These are phyloP conservation scores for Hemistola chrysoprasaria DNA, from an alignment of 2,888 invertebrate genomes.

Conservation along the genomic window DNA sequence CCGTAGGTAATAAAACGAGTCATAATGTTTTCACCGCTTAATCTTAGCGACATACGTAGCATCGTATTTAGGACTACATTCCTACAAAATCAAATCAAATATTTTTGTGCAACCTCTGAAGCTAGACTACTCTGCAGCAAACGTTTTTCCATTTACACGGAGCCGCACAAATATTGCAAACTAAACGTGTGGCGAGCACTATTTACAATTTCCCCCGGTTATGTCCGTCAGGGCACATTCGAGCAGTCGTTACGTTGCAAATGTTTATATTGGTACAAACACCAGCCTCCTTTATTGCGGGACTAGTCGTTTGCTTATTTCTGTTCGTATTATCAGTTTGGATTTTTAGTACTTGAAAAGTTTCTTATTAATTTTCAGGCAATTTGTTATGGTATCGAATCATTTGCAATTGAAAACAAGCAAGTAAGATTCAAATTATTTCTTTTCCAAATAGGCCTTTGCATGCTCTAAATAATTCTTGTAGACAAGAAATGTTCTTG, in stretches of 20 bases:
- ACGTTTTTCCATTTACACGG: slow-evolving; percentile 76
- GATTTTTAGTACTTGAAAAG: not conserved
- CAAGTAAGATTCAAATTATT: too few relatives aligned
- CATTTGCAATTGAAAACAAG: too few relatives aligned
- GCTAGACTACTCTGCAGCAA: slow-evolving; percentile 31
- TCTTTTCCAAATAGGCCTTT: too few relatives aligned
- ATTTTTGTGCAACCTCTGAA: slow-evolving; percentile 34
- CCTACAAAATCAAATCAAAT: not conserved
- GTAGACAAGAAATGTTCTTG: too few relatives aligned
- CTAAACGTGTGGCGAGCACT: slow-evolving; percentile 73
- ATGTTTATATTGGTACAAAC: slow-evolving; percentile 61
- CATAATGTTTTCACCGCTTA: too few relatives aligned
- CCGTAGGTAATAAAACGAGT: too few relatives aligned
- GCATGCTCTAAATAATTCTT: too few relatives aligned
- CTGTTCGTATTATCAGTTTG: too few relatives aligned
- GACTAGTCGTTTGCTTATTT: slow-evolving; percentile 14
- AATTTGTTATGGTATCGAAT: too few relatives aligned
- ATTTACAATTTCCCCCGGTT: slow-evolving; percentile 71
- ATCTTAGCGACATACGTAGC: too few relatives aligned
- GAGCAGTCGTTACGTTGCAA: slow-evolving; percentile 61
- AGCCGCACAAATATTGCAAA: slow-evolving; percentile 79
- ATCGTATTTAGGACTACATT: too few relatives aligned
- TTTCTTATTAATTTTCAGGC: slow-evolving; percentile 33
- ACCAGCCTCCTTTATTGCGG: slow-evolving; percentile 32
- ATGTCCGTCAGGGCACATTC: slow-evolving; percentile 70